Conservation (phyloP, 2,113 vertebrate genomes). For the Peucedramus taeniatus region DNA sequence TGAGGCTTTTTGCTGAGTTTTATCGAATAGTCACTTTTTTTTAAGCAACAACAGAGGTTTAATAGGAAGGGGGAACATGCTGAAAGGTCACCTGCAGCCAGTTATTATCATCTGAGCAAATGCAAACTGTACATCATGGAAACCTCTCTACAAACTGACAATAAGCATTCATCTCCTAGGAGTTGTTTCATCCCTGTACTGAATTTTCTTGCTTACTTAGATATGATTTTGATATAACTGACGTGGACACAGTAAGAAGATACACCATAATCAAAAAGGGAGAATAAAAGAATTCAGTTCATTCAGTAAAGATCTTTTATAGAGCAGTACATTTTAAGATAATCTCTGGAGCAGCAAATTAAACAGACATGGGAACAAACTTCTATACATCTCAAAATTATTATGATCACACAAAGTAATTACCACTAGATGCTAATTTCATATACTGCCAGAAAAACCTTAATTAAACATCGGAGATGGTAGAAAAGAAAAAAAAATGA, state of each 20-base stretch:
- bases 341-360: not conserved
- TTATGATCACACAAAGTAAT: not conserved
- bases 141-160: not conserved
- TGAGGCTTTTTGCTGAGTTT: constrained; percentile 34
- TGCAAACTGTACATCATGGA: not conserved
- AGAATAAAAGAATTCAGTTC: not conserved
- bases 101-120: not conserved
- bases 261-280: not conserved
- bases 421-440: not conserved
- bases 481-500: not conserved
- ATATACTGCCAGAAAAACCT: not conserved
- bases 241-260: not conserved
- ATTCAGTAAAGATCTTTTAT: not conserved
- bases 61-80: constrained; percentile 18
- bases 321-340: not conserved
- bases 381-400: not conserved
- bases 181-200: not conserved
- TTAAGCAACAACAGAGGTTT: constrained; percentile 52
- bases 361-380: not conserved
- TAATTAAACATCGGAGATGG: not conserved
- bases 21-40: constrained; percentile 55
- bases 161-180: not conserved
- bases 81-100: constrained; percentile 49
- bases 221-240: not conserved
- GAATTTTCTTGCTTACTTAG: not conserved